Evolutionary conservation across 2,113 vertebrate species (phyloP), one percentile per base, ranked within the genome.

Genomic region (Pogona vitticeps): DNA sequence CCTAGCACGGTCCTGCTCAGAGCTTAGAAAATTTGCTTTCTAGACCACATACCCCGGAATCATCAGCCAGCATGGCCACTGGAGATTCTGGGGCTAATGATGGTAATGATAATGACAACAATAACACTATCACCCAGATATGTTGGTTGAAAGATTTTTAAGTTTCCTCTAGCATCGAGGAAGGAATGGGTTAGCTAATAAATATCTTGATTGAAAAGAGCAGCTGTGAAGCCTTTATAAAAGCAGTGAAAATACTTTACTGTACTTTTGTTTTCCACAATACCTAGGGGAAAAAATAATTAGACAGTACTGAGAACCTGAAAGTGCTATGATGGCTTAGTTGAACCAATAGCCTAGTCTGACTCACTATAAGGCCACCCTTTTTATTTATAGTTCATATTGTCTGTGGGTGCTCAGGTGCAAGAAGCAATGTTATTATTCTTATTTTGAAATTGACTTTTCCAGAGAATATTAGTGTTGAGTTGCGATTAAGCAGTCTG

Each of bases 401-500:
- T 4, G 36, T 42, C 85, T 36, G 0, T 18, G 12, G 1, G 17
- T 84, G 17, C 17, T 84, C 80, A 52, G 14, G 58, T 91, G 76
- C 63, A 80, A 85, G 6, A 83, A 76, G 21, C 5, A 73, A 13
- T 84, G 13, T 26, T 67, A 36, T 36, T 23, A 4, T 21, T 14
- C 86, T 91, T 86, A 68, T 84, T 77, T 72, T 87, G 71, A 6
- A 88, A n/a, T 81, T 87, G 42, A 9, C 0, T 93, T 83, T 73
- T 78, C 23, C 42, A 65, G 23, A 77, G 90, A 23, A n/a, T 83
- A 71, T 42, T 91, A 9, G 59, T 71, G n/a, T 83, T 85, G 36
- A 75, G 40, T 13, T 73, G 38, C 67, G 88, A 76, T 92, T 91
- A 93, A 86, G 80, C 58, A 86, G 90, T 76, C 71, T 59, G 83